Evolutionary conservation across 1,140 invertebrate species (phyloP).

Genomic region (Drosophila parabipectinata): DNA sequence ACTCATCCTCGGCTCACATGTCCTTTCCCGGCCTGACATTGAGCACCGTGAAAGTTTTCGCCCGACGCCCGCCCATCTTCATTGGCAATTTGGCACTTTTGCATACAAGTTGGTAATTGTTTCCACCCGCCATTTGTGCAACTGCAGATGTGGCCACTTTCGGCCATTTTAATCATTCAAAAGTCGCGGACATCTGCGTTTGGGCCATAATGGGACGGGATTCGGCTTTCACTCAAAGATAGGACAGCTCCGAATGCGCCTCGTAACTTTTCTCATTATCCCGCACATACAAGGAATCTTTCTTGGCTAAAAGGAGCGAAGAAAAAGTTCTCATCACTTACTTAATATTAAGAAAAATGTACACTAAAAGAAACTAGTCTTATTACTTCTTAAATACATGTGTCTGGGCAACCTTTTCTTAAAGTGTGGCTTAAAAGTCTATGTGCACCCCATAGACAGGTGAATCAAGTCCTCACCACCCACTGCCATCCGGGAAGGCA

Average conservation of each 20-base stretch:
- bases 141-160: slow-evolving; percentile 34
- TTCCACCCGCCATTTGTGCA: slow-evolving; percentile 66
- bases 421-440: slow-evolving; percentile 1
- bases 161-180: slow-evolving; percentile 69
- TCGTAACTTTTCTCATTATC: slow-evolving; percentile 77
- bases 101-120: slow-evolving; percentile 80
- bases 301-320: slow-evolving; percentile 27
- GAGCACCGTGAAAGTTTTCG: slow-evolving; percentile 50
- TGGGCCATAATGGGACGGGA: slow-evolving; percentile 18
- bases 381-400: background rate
- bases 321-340: slow-evolving; percentile 42
- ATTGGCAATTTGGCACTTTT: slow-evolving; percentile 70
- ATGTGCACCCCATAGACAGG: slow-evolving; percentile 38
- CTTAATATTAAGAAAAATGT: slow-evolving; percentile 8
- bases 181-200: slow-evolving; percentile 64
- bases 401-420: background rate
- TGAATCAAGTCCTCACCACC: slow-evolving; percentile 57
- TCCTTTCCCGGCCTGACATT: slow-evolving; percentile 49
- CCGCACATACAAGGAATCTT: slow-evolving; percentile 16
- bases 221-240: slow-evolving; percentile 46
- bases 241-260: slow-evolving; percentile 56
- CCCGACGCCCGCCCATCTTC: slow-evolving; percentile 34
- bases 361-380: slow-evolving; percentile 12
- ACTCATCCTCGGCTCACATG: slow-evolving; percentile 19
- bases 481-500: slow-evolving; percentile 14